These are phyloP conservation scores for Heterodera filipjevi DNA, from an alignment of 2,888 invertebrate species.

Conservation along the genomic window DNA sequence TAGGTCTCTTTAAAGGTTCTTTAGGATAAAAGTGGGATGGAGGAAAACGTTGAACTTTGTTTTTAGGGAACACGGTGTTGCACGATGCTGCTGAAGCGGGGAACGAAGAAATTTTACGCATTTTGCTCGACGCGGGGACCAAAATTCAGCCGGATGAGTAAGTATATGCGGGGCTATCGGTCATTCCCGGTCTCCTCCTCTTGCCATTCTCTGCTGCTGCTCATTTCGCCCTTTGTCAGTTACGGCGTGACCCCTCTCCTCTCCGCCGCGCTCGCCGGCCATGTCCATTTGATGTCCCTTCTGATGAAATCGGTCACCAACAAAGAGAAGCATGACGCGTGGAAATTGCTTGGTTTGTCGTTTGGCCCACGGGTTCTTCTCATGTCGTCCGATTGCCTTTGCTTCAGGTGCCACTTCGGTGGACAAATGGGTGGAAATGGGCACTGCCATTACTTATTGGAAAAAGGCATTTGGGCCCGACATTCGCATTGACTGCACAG, in stretches of 20 bases:
- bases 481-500: slow-evolving; percentile 78
- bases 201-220: no score
- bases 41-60: not conserved
- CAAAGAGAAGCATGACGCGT: slow-evolving; percentile 42
- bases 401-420: slow-evolving; percentile 30
- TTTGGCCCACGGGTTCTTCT: not conserved
- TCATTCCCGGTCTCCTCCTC: no score
- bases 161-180: no score
- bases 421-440: slow-evolving; percentile 43
- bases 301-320: slow-evolving; percentile 34
- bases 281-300: slow-evolving; percentile 38
- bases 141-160: slow-evolving; percentile 77
- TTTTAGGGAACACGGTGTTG: slow-evolving; percentile 82
- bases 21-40: no score
- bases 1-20: no score
- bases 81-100: slow-evolving; percentile 97
- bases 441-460: slow-evolving; percentile 73
- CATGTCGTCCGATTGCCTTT: not conserved
- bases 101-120: slow-evolving; percentile 85
- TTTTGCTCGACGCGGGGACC: slow-evolving; percentile 84
- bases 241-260: slow-evolving; percentile 88
- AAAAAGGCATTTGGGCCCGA: slow-evolving; percentile 36
- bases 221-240: not conserved
- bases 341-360: slow-evolving; percentile 48
- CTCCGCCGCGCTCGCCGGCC: slow-evolving; percentile 81